These are phyloP conservation scores for Macquaria australasica DNA, from an alignment of 2,113 vertebrate species.

Conservation along the genomic window DNA sequence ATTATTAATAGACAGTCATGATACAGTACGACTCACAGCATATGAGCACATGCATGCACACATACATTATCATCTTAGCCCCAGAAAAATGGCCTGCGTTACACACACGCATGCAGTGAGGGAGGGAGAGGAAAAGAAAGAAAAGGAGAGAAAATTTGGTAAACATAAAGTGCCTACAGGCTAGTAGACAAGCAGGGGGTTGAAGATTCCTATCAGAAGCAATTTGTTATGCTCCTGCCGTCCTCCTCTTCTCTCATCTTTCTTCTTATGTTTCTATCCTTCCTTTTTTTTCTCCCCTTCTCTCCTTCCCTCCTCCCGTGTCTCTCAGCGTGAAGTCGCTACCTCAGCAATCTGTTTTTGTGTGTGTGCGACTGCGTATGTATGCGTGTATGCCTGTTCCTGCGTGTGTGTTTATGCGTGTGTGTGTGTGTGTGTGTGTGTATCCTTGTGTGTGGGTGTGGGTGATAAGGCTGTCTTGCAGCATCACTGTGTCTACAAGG, in stretches of 20 bases:
- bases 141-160: conserved; percentile 53
- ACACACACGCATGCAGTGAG: conserved; percentile 27
- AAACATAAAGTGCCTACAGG: conserved; percentile 77
- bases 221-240: conserved; percentile 79
- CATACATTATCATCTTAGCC: background rate
- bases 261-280: conserved; percentile 67
- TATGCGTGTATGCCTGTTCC: background rate
- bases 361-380: background rate
- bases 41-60: background rate
- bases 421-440: conserved; percentile 65
- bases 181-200: conserved; percentile 68
- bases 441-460: conserved; percentile 69
- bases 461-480: conserved; percentile 79
- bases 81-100: conserved; percentile 31
- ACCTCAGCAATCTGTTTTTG: conserved; percentile 71
- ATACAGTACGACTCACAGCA: conserved; percentile 9
- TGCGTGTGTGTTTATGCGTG: background rate
- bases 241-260: conserved; percentile 71
- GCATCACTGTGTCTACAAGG: conserved; percentile 82
- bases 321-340: conserved; percentile 71
- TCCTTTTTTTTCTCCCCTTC: conserved; percentile 48
- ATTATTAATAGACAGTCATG: conserved; percentile 7
- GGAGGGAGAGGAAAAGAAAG: conserved; percentile 30
- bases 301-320: conserved; percentile 57
- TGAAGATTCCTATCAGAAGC: conserved; percentile 78